Evolutionary conservation across 2,113 vertebrate species (phyloP).

Genomic region (Aplodontia rufa): DNA sequence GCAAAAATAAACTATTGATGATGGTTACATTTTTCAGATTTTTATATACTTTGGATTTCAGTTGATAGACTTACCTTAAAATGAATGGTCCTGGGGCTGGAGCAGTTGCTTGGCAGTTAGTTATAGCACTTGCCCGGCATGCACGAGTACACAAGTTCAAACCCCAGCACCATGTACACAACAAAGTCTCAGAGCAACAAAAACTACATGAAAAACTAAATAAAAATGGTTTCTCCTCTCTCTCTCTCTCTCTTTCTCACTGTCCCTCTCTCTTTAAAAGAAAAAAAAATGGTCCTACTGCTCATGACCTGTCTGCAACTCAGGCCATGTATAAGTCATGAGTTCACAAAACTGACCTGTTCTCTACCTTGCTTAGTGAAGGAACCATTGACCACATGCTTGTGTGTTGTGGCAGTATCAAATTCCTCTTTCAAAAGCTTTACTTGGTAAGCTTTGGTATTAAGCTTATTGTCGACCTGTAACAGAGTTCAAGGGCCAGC

Average conservation of each 20-base stretch:
- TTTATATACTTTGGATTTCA: slow-evolving; percentile 26
- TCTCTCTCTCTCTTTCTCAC: too few relatives aligned
- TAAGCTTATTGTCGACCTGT: not conserved
- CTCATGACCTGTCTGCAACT: not conserved
- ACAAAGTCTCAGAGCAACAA: too few relatives aligned
- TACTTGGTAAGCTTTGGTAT: not conserved
- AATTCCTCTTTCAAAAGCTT: not conserved
- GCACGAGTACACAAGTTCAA: too few relatives aligned
- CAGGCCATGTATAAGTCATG: not conserved
- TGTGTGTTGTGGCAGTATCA: not conserved
- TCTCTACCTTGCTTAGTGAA: not conserved
- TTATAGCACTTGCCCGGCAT: too few relatives aligned
- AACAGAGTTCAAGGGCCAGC: not conserved
- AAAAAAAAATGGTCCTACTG: not conserved
- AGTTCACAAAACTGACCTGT: not conserved
- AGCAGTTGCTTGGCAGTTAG: too few relatives aligned
- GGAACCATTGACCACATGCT: not conserved
- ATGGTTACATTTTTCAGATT: not conserved
- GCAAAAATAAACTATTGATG: slow-evolving; percentile 1
- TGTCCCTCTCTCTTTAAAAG: too few relatives aligned
- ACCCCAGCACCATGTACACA: too few relatives aligned
- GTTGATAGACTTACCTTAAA: not conserved
- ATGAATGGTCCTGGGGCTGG: not conserved
- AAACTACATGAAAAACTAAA: too few relatives aligned
- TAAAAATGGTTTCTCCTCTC: too few relatives aligned